Evolutionary conservation across 2,113 vertebrate species (phyloP), one percentile per base, ranked within the genome.

Genomic region (Nematolebias whitei): DNA sequence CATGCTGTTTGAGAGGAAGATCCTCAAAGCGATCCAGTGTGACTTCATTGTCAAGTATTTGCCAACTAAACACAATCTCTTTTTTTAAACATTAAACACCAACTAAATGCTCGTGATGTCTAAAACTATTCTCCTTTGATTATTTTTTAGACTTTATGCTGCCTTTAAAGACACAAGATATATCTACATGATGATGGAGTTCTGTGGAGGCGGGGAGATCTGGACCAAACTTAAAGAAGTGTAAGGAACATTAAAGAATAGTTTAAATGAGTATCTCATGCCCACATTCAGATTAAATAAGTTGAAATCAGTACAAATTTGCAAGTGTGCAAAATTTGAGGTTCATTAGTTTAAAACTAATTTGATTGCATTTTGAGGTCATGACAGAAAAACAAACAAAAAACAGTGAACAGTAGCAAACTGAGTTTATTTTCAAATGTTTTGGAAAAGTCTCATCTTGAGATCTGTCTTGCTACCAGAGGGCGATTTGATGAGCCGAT

Each of bases 181-280:
- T 57, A 84, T 95, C 80, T 94, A 93, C 78, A 92, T 93, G 93
- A 63, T 94, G 18, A 93, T 94, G 93, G 94, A 94, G 57, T 94
- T 94, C 82, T 95, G 94, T 49, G 68, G 63, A 5, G 94, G 94
- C 2, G 93, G 94, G 0, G 94, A 95, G 77, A 87, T 95, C 68
- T 94, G 94, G 94, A 93, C 92, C 78, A 94, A 95, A 68, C 93
- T 95, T 49, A 93, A 93, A 12, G 91, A 95, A 92, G 84, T 71
- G 94, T 95, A 77, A 70, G 90, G 32, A 35, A 35, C 32, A 35
- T 35, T 35, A 43, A 29, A 24, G 49, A 54, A 50, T 4, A 19
- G 47, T 6, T 47, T 1, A 43, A 53, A 48, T 39, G 9, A 1
- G 10, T 3, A 14, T 13, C 22, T 24, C n/a, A 8, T 1, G 44